Base-by-base conservation (phyloP, 2,797 vertebrate species). In the Pterois miles region DNA sequence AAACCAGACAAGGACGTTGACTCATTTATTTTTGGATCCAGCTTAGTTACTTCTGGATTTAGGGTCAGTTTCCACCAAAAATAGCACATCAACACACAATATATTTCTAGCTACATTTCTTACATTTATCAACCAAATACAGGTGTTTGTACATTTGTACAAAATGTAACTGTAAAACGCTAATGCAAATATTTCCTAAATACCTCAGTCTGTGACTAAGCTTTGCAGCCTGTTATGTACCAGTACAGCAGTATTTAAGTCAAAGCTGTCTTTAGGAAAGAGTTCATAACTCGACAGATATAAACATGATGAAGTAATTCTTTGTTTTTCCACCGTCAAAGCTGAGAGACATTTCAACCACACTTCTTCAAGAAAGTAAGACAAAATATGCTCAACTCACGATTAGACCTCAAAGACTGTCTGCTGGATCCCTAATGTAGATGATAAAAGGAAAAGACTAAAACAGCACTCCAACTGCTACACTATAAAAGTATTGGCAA, bases 201-300 rank as follows among this genome's bases (percentile, higher is more conserved):
- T 9, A 36, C 13, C 34, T 65, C 5, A 25, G 60, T 46, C 48
- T 38, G 8, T 12, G 27, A 9, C 48, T 13, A 56, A 46, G 25
- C 4, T 46, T 57, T 77, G 52, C 48, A 36, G 8, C 6, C 13
- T 53, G 16, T 52, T 31, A 3, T 31, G 14, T 72, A 76, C 40
- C 10, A 23, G 16, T 25, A 85, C 33, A 62, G 71, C 73, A 64
- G 23, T 58, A 11, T 76, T 65, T 18, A 25, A 12, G 22, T 38
- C 43, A 65, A 56, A 65, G 16, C 18, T 46, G 25, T 59, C 6
- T 23, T 50, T 33, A 43, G 6, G 8, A 53, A 33, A n/a, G 3
- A 65, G 25, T 10, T 29, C 1, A 43, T 16, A 76, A n/a, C 25
- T 56, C 67, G 14, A 58, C 66, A 54, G n/a, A 63, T 53, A 4